Evolutionary conservation across 1,140 invertebrate species (phyloP).

Genomic region (Euschistus heros): DNA sequence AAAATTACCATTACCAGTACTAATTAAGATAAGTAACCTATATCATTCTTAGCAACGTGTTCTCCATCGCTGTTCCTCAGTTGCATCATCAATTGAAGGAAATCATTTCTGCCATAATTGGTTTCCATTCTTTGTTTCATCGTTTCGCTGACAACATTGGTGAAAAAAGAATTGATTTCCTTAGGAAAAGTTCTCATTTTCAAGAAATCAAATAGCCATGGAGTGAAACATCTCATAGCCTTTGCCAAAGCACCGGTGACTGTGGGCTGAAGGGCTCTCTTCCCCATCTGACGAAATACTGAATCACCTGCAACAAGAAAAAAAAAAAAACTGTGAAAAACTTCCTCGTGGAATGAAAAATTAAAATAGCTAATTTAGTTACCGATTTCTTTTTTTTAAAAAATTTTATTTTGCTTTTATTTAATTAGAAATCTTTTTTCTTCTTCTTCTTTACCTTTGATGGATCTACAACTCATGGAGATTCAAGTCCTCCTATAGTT

Average conservation of each 20-base stretch:
- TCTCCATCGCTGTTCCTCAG: constrained; percentile 20
- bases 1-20: background rate
- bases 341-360: no score
- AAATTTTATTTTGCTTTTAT: no score
- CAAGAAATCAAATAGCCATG: constrained; percentile 21
- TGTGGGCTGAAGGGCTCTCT: constrained; percentile 14
- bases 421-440: no score
- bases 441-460: no score
- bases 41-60: background rate
- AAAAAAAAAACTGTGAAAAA: no score
- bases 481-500: no score
- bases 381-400: no score
- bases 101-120: constrained; percentile 29
- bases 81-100: constrained; percentile 31
- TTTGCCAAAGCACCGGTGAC: background rate
- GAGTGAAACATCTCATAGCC: constrained; percentile 13
- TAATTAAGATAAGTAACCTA: background rate
- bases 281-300: constrained; percentile 23
- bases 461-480: no score
- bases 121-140: constrained; percentile 30
- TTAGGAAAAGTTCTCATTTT: constrained; percentile 24
- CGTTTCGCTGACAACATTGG: constrained; percentile 26
- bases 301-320: constrained; percentile 26
- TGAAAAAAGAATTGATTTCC: constrained; percentile 29
- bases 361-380: no score